Conservation (phyloP, 2,888 invertebrate genomes). For the Pilophorus perplexus region DNA sequence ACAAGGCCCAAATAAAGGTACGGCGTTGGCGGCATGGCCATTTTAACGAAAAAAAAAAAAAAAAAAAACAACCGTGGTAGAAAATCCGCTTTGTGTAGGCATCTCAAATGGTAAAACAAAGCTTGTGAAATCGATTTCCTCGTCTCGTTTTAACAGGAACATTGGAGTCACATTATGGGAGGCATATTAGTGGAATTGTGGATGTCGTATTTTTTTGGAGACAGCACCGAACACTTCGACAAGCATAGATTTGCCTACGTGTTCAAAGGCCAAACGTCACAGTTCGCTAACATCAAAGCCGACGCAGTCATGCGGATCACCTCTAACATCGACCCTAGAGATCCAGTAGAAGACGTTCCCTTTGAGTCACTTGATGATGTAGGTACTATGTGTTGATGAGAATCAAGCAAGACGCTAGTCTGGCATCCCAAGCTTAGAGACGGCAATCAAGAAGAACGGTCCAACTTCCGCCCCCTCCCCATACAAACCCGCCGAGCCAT, state of each 20-base stretch:
- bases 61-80: too few species aligned
- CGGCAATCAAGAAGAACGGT: background rate
- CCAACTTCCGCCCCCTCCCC: background rate
- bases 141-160: too few species aligned
- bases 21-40: too few species aligned
- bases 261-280: slow-evolving; percentile 14
- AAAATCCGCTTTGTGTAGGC: too few species aligned
- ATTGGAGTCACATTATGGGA: background rate
- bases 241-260: slow-evolving; percentile 8
- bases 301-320: slow-evolving; percentile 8
- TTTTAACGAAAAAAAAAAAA: too few species aligned
- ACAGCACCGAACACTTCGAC: slow-evolving; percentile 10
- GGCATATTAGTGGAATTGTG: background rate
- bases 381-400: background rate
- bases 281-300: background rate
- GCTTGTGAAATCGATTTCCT: too few species aligned
- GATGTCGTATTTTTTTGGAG: slow-evolving; percentile 15
- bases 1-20: too few species aligned
- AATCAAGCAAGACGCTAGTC: background rate
- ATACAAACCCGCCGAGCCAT: too few species aligned
- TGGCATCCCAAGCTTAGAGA: background rate
- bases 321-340: background rate
- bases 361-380: slow-evolving; percentile 10
- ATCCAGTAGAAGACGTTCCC: background rate
- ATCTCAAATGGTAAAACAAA: too few species aligned